A percentile compares a stretch with the other conserved stretches of the same genome.
These are phyloP conservation scores for Fulica atra DNA, from an alignment of 2,113 vertebrate species.

Conservation along the genomic window DNA sequence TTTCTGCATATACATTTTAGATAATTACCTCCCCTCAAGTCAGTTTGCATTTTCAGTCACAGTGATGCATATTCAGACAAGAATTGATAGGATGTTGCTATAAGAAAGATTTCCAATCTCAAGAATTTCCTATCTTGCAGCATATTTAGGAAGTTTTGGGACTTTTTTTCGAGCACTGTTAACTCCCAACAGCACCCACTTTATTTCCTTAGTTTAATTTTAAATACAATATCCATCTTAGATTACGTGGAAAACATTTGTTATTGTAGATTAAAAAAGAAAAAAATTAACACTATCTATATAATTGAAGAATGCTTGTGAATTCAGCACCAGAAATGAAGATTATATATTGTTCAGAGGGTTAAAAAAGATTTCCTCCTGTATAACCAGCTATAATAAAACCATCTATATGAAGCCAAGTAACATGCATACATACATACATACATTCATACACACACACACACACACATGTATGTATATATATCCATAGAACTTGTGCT, in stretches of 20 bases:
- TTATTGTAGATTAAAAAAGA: neutral
- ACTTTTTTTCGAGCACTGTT: neutral
- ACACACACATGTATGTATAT: no score
- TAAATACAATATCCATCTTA: neutral
- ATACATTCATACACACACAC: no score
- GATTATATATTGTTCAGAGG: neutral
- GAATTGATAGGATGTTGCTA: neutral
- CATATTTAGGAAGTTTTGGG: neutral
- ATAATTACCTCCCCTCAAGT: neutral
- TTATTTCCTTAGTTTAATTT: neutral
- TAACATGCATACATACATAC: neutral
- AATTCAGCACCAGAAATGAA: neutral
- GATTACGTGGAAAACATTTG: neutral
- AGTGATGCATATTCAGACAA: neutral
- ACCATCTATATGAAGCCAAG: neutral
- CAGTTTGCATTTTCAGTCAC: neutral
- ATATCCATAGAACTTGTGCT: neutral
- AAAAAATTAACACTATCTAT: rapidly evolving
- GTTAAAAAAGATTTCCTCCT: neutral
- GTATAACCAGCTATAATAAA: neutral
- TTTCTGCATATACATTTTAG: neutral
- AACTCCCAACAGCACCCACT: rapidly evolving
- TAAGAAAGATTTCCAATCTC: neutral
- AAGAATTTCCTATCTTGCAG: neutral
- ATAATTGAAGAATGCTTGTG: neutral